Base-by-base conservation (phyloP, 1,140 invertebrate species). In the Penaeus japonicus region DNA sequence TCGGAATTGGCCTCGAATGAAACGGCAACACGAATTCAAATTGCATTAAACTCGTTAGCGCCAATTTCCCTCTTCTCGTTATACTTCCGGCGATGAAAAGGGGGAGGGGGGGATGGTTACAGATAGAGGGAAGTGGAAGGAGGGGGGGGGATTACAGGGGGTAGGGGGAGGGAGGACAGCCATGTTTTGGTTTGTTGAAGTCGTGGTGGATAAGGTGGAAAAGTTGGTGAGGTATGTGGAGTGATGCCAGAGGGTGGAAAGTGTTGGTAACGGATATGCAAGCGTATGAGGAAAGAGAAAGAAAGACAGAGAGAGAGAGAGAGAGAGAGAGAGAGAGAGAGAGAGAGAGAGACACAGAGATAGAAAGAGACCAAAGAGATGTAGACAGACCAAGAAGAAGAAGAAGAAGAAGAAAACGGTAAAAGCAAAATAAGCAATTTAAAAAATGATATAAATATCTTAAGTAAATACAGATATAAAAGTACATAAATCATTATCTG, bases 41-140 rank as follows among this genome's bases (percentile, higher is more conserved):
- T 87, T 87, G 81, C 81, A 87, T 87, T 87, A 87, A 87, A 81
- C 85, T 87, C 85, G 85, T 87, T 87, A 87, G 35, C 59, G 85
- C 85, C 85, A 87, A 88, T 88, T 81, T 24, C 32, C 47, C n/a
- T 54, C 54, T 15, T 54, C n/a, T 24, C 22, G 27, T 35, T 54
- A 54, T n/a, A 47, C 24, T 35, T 24, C 32, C 35, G 35, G 47
- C n/a, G 78, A 47, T 47, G 78, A 53, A 54, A 53, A 81, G 54
- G 53, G 32, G 10, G 32, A 27, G 30, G 30, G 17, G 73, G 24
- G 24, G 73, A n/a, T 22, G n/a, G 32, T 10, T 73, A 24, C 7
- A 24, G n/a, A 20, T 39, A 22, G 32, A 12, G 32, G n/a, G n/a
- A 22, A 2, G 53, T 4, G 22, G n/a, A 1, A n/a, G 5, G 54